Evolutionary conservation across 2,113 vertebrate genomes (phyloP).

Genomic region (Myotis lucifugus): DNA sequence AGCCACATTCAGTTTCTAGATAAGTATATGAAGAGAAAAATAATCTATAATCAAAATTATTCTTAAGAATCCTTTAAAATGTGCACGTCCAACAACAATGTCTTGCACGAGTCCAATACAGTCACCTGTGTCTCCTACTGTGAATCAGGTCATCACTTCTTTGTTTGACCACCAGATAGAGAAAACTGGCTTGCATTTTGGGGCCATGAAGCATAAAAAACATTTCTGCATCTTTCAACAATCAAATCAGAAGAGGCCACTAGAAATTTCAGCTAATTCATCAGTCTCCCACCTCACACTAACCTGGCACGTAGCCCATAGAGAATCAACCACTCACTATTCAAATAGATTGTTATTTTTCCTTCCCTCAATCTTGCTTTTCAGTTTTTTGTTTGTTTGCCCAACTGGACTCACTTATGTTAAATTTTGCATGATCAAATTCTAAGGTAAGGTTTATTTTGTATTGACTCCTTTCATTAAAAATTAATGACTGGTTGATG

Average conservation of each 20-base stretch:
- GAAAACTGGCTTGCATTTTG: not conserved
- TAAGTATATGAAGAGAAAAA: not conserved
- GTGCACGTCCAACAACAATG: rapidly evolving
- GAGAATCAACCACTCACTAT: not conserved
- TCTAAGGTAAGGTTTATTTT: slow-evolving; percentile 36
- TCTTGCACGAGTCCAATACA: not conserved
- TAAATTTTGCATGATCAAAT: not conserved
- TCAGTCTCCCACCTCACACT: not conserved
- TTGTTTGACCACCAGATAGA: not conserved
- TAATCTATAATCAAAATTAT: not conserved
- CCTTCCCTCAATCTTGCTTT: not conserved
- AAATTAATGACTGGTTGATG: not conserved
- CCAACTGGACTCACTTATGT: not conserved
- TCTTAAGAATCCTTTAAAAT: not conserved
- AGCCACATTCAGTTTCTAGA: not conserved
- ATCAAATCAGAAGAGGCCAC: not conserved
- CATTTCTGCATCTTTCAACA: not conserved
- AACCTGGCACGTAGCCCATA: not conserved
- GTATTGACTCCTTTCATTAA: not conserved
- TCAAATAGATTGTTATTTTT: not conserved
- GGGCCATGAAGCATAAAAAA: not conserved
- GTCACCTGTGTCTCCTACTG: not conserved
- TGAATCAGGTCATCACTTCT: not conserved
- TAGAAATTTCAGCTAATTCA: not conserved
- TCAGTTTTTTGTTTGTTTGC: not conserved